Evolutionary conservation across 2,888 invertebrate species (phyloP), one percentile per base, ranked within the genome.

Genomic region (Torymus auratus): DNA sequence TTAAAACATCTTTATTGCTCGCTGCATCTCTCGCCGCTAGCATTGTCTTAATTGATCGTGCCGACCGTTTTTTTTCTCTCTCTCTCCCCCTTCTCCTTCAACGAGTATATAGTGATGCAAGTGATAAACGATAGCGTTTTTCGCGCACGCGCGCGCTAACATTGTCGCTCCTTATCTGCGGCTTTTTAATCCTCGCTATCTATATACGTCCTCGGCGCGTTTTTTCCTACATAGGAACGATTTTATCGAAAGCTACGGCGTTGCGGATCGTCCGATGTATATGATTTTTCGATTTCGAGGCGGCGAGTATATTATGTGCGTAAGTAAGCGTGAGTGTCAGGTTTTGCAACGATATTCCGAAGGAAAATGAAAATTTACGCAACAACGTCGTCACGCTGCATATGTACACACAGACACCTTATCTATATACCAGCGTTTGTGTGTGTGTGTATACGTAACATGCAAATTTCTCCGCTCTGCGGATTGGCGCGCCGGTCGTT

Each of bases 51-150:
- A 28, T 28, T 28, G 28, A 28, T 28, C 28, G 28, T 7, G 28
- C 28, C 28, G 28, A 28, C 28, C 0, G 28, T 28, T 28, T 28
- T 28, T 15, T 2, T 20, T 52, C 56, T 0, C 15, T 58, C 20
- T n/a, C 20, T 14, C 2, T 4, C 20, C 13, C 0, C 60, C 17
- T 0, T 1, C 23, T 1, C 68, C 53, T 52, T 10, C 11, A 50
- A 20, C 70, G 60, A 11, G 58, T n/a, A n/a, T n/a, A n/a, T n/a
- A n/a, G n/a, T 68, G 53, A 68, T 68, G 68, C 55, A 68, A 58
- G 17, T 70, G 50, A 60, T 60, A 69, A 69, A 50, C 50, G 70
- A 70, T 60, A 50, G 17, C 70, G 70, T 23, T 68, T n/a, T 20
- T 55, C 20, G 58, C 70, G 7, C 15, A 20, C 70, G 28, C 20